Conservation (phyloP, 1,140 invertebrate genomes). For the Drosophila albomicans region DNA sequence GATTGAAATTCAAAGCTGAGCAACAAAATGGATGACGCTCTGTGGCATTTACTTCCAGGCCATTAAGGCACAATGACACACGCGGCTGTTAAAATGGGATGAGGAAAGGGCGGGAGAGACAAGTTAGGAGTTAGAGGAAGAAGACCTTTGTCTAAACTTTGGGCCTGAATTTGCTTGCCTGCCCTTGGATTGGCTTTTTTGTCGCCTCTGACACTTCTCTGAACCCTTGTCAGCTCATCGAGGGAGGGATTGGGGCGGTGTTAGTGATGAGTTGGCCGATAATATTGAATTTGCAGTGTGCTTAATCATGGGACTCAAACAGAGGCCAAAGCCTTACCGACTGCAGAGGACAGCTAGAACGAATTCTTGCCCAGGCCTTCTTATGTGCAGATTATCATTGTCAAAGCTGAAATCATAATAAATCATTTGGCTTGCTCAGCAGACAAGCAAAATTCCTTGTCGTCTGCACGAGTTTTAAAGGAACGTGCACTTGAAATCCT, state of each 20-base stretch:
- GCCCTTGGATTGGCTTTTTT: conserved; percentile 45
- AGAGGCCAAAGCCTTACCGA: conserved; percentile 1
- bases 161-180: conserved; percentile 35
- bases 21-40: conserved; percentile 32
- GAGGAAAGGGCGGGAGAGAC: background rate
- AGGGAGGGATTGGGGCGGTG: background rate
- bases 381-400: conserved; percentile 43
- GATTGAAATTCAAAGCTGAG: conserved; percentile 44
- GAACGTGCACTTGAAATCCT: background rate
- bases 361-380: conserved; percentile 25
- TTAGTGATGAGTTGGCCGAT: conserved; percentile 38
- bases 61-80: conserved; percentile 58
- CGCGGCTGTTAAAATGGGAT: conserved; percentile 12
- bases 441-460: background rate
- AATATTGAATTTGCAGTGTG: conserved; percentile 40
- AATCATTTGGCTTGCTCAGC: conserved; percentile 33
- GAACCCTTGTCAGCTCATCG: conserved; percentile 41
- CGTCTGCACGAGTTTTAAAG: background rate
- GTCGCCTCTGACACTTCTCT: conserved; percentile 30
- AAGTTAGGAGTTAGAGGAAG: too few relatives aligned
- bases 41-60: conserved; percentile 55
- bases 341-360: conserved; percentile 21
- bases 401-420: conserved; percentile 44
- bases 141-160: conserved; percentile 50
- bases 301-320: conserved; percentile 33